A percentile compares a stretch with the other conserved stretches of the same genome.
Evolutionary conservation across 2,797 vertebrate species (phyloP).

Genomic region (Tenualosa thibaudeaui): DNA sequence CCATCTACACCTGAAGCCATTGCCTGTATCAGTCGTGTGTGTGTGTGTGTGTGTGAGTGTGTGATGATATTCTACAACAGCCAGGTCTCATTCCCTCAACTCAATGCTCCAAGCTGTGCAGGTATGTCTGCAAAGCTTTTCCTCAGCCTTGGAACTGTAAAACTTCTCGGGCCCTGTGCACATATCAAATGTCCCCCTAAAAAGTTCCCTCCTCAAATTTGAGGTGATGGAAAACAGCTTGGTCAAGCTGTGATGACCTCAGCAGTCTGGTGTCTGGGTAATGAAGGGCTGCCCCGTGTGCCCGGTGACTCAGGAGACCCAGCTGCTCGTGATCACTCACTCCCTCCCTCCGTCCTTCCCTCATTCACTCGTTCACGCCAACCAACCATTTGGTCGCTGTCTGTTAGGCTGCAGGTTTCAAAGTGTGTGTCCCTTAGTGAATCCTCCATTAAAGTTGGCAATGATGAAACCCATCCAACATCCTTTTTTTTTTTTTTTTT

Average conservation of each 20-base stretch:
- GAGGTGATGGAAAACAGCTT: constrained; percentile 22
- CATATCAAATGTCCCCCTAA: constrained; percentile 4
- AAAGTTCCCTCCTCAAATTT: constrained; percentile 9
- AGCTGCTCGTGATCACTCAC: constrained; percentile 17
- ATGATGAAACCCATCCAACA: constrained; percentile 11
- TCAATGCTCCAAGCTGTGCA: background rate
- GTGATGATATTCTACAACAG: background rate
- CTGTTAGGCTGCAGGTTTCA: constrained; percentile 28
- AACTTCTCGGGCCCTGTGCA: background rate
- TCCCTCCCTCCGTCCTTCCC: background rate
- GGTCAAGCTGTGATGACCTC: constrained; percentile 35
- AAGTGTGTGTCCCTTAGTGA: background rate
- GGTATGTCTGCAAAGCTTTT: background rate
- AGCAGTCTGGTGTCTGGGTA: constrained; percentile 33
- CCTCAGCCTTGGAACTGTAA: background rate
- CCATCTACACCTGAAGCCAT: constrained; percentile 10
- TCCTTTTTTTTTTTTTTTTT: background rate
- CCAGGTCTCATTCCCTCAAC: background rate
- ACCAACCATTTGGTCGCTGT: background rate
- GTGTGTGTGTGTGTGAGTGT: background rate
- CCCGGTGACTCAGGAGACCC: constrained; percentile 11
- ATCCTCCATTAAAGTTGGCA: constrained; percentile 31
- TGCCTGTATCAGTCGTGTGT: background rate
- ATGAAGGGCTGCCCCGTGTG: constrained; percentile 29
- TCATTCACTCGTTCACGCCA: background rate